Base-by-base conservation (phyloP, 2,113 vertebrate species). In the Guaruba guarouba region DNA sequence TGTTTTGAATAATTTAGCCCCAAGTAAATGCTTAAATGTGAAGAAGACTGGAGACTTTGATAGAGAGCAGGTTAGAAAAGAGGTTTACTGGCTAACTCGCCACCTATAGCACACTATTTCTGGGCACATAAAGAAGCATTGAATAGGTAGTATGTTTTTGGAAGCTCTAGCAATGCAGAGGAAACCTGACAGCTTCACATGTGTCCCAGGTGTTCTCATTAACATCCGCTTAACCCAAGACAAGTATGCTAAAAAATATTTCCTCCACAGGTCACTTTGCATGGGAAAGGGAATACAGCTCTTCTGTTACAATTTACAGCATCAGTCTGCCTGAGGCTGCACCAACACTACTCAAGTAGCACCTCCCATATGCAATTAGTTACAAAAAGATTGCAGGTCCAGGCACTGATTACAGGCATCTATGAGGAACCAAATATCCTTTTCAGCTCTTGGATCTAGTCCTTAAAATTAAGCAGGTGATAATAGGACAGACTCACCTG, bases 381-480 rank as follows among this genome's bases (percentile, higher is more conserved):
- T 64, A 54, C 75, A 54, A 51, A 85, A 94, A 85, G 35, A 33
- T 28, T 78, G 63, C n/a, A 88, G 59, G 92, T 37, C 41, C 48
- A 94, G 75, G 35, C 48, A 88, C 69, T 93, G 88, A 93, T 73
- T 92, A 49, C 12, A 39, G 43, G 29, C 70, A 96, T 27, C 66
- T 74, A 81, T 6, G 14, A 49, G 73, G 88, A 95, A 97, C 77
- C 41, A 88, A 89, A 86, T 43, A 51, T 54, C 73, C 61, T 74
- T 73, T 62, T 79, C 41, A 70, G 5, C 15, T 43, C 84, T 96
- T 96, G 94, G 77, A 90, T 93, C 52, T 25, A 77, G 43, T 20
- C 67, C 75, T 78, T 82, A 94, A 39, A 96, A 97, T 97, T 91
- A 94, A 96, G 68, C 78, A 96, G 88, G 62, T 79, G 93, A 92